Conservation (phyloP, 2,888 invertebrate genomes). For the Pheosia tremula region DNA sequence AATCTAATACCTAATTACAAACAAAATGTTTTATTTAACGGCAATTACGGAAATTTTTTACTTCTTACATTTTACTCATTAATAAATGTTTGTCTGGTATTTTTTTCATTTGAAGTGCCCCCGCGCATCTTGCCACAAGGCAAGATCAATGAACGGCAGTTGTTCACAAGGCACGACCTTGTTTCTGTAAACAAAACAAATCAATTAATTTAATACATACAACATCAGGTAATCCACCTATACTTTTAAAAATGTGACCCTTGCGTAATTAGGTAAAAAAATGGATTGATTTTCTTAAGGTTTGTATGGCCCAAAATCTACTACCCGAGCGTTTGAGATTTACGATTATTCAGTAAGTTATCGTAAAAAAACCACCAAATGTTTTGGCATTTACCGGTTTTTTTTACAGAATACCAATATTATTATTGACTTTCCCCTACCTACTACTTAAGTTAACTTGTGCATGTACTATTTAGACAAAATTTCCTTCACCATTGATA, state of each 20-base stretch:
- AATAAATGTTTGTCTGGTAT: background rate
- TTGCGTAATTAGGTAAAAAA: no score
- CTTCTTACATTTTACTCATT: background rate
- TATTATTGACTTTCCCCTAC: no score
- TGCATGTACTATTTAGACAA: no score
- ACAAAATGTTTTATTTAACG: background rate
- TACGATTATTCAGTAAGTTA: no score
- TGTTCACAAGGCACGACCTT: slow-evolving; percentile 77
- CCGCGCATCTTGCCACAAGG: slow-evolving; percentile 78
- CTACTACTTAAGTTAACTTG: no score
- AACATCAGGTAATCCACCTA: background rate
- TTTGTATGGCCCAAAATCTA: no score
- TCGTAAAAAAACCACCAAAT: no score
- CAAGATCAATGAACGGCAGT: slow-evolving; percentile 76
- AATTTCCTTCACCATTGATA: background rate
- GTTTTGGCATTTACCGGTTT: no score
- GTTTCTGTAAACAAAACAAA: slow-evolving; percentile 69
- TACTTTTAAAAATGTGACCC: background rate
- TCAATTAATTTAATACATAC: background rate
- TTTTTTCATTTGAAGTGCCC: slow-evolving; percentile 33
- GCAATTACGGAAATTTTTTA: background rate
- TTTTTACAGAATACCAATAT: no score
- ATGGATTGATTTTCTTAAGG: no score
- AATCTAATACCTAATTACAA: background rate
- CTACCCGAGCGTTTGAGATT: no score